Conservation (phyloP, 2,797 vertebrate genomes). For the Pseudochromis fuscus region DNA sequence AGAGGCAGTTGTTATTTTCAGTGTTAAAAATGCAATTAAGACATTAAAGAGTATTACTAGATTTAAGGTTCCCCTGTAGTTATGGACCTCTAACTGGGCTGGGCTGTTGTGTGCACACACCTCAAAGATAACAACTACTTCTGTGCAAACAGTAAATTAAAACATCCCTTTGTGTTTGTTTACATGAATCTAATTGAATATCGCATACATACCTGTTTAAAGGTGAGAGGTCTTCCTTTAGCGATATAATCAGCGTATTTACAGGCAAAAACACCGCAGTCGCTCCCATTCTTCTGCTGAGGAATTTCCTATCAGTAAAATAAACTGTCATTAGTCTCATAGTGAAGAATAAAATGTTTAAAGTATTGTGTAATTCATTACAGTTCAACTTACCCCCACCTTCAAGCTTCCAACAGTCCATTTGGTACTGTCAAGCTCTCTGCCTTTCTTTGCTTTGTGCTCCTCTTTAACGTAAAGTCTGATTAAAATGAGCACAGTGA, state of each 20-base stretch:
- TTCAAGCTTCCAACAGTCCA: conserved; percentile 89
- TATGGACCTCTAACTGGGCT: no score
- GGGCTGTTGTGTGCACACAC: no score
- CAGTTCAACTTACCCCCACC: conserved; percentile 79
- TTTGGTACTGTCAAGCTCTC: conserved; percentile 85
- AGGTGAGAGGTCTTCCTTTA: conserved; percentile 88
- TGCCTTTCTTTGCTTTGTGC: conserved; percentile 88
- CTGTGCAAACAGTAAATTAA: not conserved
- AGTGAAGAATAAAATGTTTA: not conserved
- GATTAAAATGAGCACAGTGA: conserved; percentile 55
- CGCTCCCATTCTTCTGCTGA: conserved; percentile 92
- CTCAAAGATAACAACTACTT: no score
- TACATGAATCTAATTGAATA: not conserved
- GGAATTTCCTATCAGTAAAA: conserved; percentile 89
- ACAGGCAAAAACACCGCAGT: conserved; percentile 96
- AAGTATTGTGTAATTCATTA: not conserved
- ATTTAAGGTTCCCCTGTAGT: no score
- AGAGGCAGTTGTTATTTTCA: conserved; percentile 25
- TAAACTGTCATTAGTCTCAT: not conserved
- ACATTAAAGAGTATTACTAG: not conserved
- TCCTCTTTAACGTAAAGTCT: conserved; percentile 93
- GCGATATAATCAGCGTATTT: conserved; percentile 93
- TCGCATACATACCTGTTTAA: conserved; percentile 87
- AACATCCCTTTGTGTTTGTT: not conserved
- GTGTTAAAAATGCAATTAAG: not conserved